These are phyloP conservation scores for Rhyacichthys aspro DNA, from an alignment of 2,797 vertebrate genomes.

Conservation along the genomic window DNA sequence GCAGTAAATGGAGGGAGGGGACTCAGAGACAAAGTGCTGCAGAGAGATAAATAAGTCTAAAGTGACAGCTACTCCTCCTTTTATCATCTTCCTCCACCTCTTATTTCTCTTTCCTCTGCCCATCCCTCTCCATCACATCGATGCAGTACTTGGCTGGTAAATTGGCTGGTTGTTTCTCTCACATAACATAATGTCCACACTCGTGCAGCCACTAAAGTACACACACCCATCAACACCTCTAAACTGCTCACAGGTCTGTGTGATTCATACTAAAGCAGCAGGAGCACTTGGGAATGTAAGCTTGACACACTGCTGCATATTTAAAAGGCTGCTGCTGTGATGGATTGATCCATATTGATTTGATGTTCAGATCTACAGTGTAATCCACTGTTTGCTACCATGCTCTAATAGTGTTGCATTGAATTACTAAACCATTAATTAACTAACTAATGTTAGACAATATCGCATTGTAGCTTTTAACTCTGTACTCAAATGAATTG, in stretches of 20 bases:
- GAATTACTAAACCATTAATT: conserved; percentile 31
- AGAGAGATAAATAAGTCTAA: conserved; percentile 66
- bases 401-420: conserved; percentile 41
- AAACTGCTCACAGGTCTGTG: conserved; percentile 19
- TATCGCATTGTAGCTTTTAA: conserved; percentile 24
- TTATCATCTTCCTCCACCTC: conserved; percentile 63
- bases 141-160: conserved; percentile 48
- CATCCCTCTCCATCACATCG: conserved; percentile 53
- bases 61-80: conserved; percentile 62
- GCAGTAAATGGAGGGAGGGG: conserved; percentile 32
- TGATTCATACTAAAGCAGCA: conserved; percentile 24
- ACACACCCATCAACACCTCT: conserved; percentile 16
- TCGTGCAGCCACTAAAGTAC: conserved; percentile 15
- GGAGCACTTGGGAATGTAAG: conserved; percentile 9
- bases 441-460: conserved; percentile 34
- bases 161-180: conserved; percentile 57
- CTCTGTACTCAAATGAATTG: conserved; percentile 4
- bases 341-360: conserved; percentile 64
- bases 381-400: conserved; percentile 50
- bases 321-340: conserved; percentile 39
- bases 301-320: conserved; percentile 45
- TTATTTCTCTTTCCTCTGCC: conserved; percentile 41
- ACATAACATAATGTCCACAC: conserved; percentile 47
- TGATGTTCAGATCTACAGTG: conserved; percentile 44
- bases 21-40: conserved; percentile 33